These are phyloP conservation scores for Sitodiplosis mosellana DNA, from an alignment of 1,140 invertebrate genomes.

Conservation along the genomic window DNA sequence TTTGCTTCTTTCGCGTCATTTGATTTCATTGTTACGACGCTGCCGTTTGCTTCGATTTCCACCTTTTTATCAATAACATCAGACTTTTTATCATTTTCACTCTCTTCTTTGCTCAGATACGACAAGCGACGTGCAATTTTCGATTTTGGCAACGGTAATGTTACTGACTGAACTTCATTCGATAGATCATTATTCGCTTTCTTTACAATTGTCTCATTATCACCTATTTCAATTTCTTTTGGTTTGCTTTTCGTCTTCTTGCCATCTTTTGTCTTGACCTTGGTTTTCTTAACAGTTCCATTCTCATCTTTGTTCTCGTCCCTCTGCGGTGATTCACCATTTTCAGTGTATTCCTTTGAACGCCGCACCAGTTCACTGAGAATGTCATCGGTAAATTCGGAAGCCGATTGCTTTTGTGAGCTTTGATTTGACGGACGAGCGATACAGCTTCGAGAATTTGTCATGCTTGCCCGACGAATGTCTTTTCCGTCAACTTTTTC, in stretches of 20 bases:
- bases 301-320: background rate
- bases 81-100: background rate
- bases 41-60: background rate
- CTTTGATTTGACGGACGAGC: too few species aligned
- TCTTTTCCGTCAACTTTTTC: constrained; percentile 9
- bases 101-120: constrained; percentile 23
- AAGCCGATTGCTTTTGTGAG: too few species aligned
- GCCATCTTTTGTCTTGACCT: background rate
- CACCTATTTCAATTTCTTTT: background rate
- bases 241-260: background rate
- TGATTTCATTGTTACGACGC: constrained; percentile 6
- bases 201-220: constrained; percentile 18
- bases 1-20: constrained; percentile 11
- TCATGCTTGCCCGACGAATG: background rate
- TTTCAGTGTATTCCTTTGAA: too few species aligned
- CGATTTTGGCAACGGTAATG: constrained; percentile 16
- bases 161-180: constrained; percentile 11
- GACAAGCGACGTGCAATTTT: constrained; percentile 37
- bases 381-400: too few species aligned
- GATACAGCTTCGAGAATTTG: background rate
- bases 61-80: background rate
- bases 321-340: too few species aligned
- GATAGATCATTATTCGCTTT: constrained; percentile 18
- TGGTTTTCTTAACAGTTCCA: background rate
- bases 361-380: too few species aligned